A percentile compares a stretch with the other conserved stretches of the same genome.
Conservation (phyloP, 2,888 invertebrate genomes). For the Agrypnus murinus region DNA sequence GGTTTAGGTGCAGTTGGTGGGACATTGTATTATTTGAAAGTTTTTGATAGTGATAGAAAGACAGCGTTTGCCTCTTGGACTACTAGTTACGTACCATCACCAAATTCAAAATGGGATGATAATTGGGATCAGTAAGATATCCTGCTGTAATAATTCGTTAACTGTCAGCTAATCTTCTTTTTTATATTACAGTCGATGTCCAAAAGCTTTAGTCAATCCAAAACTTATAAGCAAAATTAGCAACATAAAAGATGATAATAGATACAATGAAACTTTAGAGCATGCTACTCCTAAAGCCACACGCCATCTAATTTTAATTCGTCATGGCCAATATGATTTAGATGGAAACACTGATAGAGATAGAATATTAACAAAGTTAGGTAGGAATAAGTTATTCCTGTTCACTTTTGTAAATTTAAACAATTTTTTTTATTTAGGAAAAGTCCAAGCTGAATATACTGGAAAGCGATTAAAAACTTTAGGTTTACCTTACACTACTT, state of each 20-base stretch:
- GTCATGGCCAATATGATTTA: conserved; percentile 96
- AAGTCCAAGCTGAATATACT: conserved; percentile 88
- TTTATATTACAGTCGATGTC: conserved; percentile 78
- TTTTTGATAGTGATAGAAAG: conserved; percentile 68
- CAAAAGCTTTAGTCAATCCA: conserved; percentile 81
- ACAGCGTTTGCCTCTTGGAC: conserved; percentile 81
- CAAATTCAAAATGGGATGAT: conserved; percentile 83
- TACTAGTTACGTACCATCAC: conserved; percentile 77
- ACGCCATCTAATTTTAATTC: conserved; percentile 90
- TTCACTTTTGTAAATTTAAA: conserved; percentile 10
- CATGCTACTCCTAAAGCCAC: conserved; percentile 77
- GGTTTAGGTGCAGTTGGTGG: conserved; percentile 81
- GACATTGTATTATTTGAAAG: conserved; percentile 76
- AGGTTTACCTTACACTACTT: conserved; percentile 83
- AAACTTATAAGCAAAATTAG: conserved; percentile 68
- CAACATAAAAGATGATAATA: conserved; percentile 78
- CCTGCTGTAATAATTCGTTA: no score
- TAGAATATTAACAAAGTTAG: conserved; percentile 85
- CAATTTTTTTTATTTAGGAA: conserved; percentile 76
- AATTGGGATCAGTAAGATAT: conserved; percentile 93
- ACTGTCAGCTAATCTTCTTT: no score
- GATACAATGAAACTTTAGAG: conserved; percentile 79
- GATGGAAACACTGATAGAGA: conserved; percentile 82
- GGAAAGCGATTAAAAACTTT: conserved; percentile 87
- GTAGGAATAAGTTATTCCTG: conserved; percentile 70